Evolutionary conservation across 92 coral and sea anemone genomes (phyloP).

Genomic region (Phenganax stokvisi): DNA sequence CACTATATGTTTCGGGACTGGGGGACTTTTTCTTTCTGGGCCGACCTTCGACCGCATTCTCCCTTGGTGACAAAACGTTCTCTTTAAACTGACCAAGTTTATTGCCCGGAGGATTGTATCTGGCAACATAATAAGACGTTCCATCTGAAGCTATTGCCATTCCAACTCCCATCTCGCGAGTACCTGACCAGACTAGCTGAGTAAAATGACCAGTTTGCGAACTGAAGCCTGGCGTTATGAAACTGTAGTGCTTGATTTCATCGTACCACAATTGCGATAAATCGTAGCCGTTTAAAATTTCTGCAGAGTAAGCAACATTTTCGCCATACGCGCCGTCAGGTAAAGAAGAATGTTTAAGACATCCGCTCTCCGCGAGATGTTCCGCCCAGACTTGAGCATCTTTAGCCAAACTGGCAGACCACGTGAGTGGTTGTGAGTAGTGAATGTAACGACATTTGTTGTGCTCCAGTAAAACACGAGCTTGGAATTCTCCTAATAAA

Average conservation of each 20-base stretch:
- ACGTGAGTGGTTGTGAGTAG: slow-evolving; percentile 71
- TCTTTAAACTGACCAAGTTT: slow-evolving; percentile 79
- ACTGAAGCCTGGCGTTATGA: slow-evolving; percentile 74
- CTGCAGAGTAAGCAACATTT: slow-evolving; percentile 79
- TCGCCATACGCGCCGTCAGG: slow-evolving; percentile 68
- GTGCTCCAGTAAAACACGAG: slow-evolving; percentile 76
- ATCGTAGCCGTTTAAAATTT: slow-evolving; percentile 66
- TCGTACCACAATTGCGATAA: slow-evolving; percentile 95
- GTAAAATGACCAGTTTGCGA: slow-evolving; percentile 86
- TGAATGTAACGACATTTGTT: slow-evolving; percentile 97
- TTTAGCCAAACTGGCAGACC: slow-evolving; percentile 80
- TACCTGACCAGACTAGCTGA: slow-evolving; percentile 79
- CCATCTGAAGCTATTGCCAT: slow-evolving; percentile 86
- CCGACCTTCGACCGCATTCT: slow-evolving; percentile 36
- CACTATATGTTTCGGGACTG: slow-evolving; percentile 20
- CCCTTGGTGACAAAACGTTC: slow-evolving; percentile 61
- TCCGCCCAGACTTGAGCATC: slow-evolving; percentile 93
- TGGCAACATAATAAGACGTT: slow-evolving; percentile 76
- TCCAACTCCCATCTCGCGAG: slow-evolving; percentile 90
- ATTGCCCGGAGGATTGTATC: slow-evolving; percentile 95
- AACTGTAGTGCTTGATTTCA: slow-evolving; percentile 81
- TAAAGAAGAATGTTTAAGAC: slow-evolving; percentile 79
- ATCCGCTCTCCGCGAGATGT: slow-evolving; percentile 70
- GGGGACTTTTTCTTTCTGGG: slow-evolving; percentile 32
- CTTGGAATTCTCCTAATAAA: slow-evolving; percentile 77